Evolutionary conservation across 2,888 invertebrate genomes (phyloP), one percentile per base, ranked within the genome.

Genomic region (Euproctis similis): DNA sequence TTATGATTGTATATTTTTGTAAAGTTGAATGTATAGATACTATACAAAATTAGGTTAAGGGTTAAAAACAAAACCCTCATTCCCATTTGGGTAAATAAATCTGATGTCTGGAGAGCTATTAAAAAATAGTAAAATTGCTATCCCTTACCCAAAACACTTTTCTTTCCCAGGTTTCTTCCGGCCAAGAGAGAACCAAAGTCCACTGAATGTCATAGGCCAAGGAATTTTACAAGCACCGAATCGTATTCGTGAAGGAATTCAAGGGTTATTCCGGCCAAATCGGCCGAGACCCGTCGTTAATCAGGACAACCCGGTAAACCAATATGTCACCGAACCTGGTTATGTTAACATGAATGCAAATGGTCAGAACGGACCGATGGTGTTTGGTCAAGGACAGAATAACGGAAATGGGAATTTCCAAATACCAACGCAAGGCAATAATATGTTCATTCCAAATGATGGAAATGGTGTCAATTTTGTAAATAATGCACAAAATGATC

Each of bases 111-210:
- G n/a, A n/a, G n/a, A n/a, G n/a, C 16, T 5, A 16, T 5, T 7
- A 16, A 16, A 16, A 16, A 4, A 16, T 16, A 16, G 4, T 16
- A 16, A 16, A 4, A 19, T n/a, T n/a, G n/a, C 19, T n/a, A n/a
- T 9, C 21, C 9, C 12, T 44, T n/a, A n/a, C n/a, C n/a, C n/a
- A n/a, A n/a, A n/a, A n/a, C n/a, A n/a, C n/a, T n/a, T 26, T 20
- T 24, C 26, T 34, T 31, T 31, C 30, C 13, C 60, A 73, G 74
- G 68, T 37, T 69, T 69, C 53, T 67, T 59, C 40, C 59, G 56
- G 7, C 55, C 47, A 45, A 51, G 64, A 18, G 56, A 59, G 12
- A 53, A 59, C 14, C 50, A 59, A 6, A 50, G 59, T 9, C 4
- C n/a, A 12, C 8, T 12, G 34, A 42, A 40, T 3, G 42, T 48